Evolutionary conservation across 2,113 vertebrate species (phyloP).

Genomic region (Lethenteron reissneri): DNA sequence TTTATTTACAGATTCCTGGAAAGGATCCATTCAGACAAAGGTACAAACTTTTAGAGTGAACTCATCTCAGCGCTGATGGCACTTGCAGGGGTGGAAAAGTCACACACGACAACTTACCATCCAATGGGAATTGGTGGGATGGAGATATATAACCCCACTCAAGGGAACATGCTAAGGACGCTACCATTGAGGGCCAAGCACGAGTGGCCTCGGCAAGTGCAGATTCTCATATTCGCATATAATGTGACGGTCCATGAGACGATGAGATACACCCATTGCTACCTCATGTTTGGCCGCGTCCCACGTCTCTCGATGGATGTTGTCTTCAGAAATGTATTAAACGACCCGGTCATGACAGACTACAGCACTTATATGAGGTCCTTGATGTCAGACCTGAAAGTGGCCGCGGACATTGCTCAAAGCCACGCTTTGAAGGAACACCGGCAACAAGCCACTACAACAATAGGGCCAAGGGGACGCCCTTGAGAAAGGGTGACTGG

Average conservation of each 20-base stretch:
- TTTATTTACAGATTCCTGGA: constrained; percentile 8
- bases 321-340: constrained; percentile 9
- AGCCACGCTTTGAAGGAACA: constrained; percentile 7
- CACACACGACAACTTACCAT: constrained; percentile 1
- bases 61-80: constrained; percentile 6
- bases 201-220: constrained; percentile 9
- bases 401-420: constrained; percentile 8
- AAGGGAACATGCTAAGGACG: constrained; percentile 9
- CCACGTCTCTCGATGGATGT: constrained; percentile 10
- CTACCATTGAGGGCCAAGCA: constrained; percentile 10
- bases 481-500: constrained; percentile 5
- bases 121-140: constrained; percentile 4
- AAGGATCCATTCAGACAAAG: constrained; percentile 10
- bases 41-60: constrained; percentile 10
- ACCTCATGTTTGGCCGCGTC: constrained; percentile 11
- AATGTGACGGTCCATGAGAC: constrained; percentile 11
- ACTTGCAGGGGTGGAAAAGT: constrained; percentile 8
- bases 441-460: constrained; percentile 9
- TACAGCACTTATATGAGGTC: constrained; percentile 8
- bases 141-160: neutral
- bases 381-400: constrained; percentile 8
- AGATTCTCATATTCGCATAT: constrained; percentile 12
- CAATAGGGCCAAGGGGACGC: neutral
- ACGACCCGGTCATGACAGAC: constrained; percentile 1
- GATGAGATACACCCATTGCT: constrained; percentile 10